Percentiles rank a stretch among this genome's conserved stretches.
Conservation (phyloP, 2,113 vertebrate genomes). For the Phrynocephalus versicolor region DNA sequence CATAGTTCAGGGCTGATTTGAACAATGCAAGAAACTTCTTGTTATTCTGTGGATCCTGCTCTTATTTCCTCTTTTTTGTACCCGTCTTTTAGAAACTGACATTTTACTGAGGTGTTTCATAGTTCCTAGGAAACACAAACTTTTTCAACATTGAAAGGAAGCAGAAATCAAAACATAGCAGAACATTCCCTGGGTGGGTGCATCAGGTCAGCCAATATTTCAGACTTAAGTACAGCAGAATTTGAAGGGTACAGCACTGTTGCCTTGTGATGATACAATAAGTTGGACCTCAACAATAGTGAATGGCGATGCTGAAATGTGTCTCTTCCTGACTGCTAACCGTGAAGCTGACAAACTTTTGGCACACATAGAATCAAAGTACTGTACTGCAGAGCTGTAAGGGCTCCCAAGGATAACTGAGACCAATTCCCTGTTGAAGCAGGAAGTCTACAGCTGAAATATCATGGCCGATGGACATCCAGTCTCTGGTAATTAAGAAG, state of each 20-base stretch:
- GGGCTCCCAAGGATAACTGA: too few species aligned
- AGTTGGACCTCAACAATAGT: not conserved
- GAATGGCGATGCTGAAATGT: not conserved
- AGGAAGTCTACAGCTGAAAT: too few species aligned
- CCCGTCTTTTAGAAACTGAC: not conserved
- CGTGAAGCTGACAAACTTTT: not conserved
- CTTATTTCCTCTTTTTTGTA: conserved; percentile 21
- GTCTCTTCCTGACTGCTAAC: not conserved
- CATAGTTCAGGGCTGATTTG: not conserved
- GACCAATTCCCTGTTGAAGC: too few species aligned
- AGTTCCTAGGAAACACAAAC: conserved; percentile 28
- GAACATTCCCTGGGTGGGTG: conserved; percentile 9
- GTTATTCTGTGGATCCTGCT: not conserved
- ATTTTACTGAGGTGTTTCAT: conserved; percentile 11
- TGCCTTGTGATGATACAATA: not conserved
- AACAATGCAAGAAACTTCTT: conserved; percentile 18
- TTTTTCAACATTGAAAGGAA: not conserved
- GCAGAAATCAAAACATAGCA: not conserved
- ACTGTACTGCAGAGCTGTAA: too few species aligned
- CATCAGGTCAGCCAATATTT: conserved; percentile 35
- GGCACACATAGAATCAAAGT: too few species aligned
- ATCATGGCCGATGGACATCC: too few species aligned
- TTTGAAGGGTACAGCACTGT: not conserved
- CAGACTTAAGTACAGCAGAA: not conserved
- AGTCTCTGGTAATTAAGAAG: too few species aligned